Evolutionary conservation across 2,888 invertebrate genomes (phyloP).

Genomic region (Meiosimyza decipiens): DNA sequence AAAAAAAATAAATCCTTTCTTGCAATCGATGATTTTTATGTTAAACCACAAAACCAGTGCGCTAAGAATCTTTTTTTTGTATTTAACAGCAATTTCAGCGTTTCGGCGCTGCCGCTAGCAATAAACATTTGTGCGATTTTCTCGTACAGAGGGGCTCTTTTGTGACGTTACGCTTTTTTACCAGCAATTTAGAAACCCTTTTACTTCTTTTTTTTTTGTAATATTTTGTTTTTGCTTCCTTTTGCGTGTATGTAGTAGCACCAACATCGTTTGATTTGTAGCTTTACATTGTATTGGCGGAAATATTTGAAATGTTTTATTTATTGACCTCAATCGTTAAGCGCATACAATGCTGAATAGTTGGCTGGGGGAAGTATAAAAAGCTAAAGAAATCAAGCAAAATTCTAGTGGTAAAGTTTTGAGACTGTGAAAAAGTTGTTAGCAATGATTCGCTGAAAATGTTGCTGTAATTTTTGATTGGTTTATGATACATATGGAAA

Average conservation of each 20-base stretch:
- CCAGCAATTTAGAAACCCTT: too few relatives aligned
- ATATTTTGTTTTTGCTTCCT: too few relatives aligned
- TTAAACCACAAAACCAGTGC: not conserved
- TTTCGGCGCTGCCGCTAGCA: too few relatives aligned
- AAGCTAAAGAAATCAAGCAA: not conserved
- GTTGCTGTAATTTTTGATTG: too few relatives aligned
- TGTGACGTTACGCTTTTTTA: too few relatives aligned
- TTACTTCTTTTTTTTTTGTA: too few relatives aligned
- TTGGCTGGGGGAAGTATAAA: not conserved
- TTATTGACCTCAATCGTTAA: conserved; percentile 1
- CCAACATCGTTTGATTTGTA: not conserved
- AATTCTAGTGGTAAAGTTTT: not conserved
- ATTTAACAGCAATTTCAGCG: too few relatives aligned
- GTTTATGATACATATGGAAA: too few relatives aligned
- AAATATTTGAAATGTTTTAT: conserved; percentile 14
- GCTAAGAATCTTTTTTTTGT: not conserved
- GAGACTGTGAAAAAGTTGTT: too few relatives aligned
- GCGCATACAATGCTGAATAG: not conserved
- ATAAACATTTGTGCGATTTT: too few relatives aligned
- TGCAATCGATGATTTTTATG: conserved; percentile 6
- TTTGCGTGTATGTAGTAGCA: not conserved
- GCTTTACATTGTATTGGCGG: not conserved
- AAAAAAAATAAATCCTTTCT: not conserved
- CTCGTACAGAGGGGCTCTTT: too few relatives aligned
- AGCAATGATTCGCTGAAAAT: too few relatives aligned